A percentile compares a stretch with the other conserved stretches of the same genome.
Conservation (phyloP, 1,140 invertebrate species). For the Drosophila nasuta region DNA sequence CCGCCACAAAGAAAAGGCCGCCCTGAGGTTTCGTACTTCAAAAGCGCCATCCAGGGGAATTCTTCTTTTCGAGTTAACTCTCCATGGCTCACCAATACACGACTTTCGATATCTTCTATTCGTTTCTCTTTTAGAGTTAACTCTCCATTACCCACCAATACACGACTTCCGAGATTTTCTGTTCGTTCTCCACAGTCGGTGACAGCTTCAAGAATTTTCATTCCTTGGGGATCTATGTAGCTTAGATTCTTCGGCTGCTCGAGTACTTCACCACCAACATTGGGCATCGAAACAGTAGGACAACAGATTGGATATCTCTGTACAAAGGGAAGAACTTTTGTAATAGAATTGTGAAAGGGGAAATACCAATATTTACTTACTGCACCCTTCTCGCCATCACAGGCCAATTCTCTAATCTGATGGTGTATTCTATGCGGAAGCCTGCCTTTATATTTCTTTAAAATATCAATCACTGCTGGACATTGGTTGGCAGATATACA, state of each 20-base stretch:
- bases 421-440: conserved; percentile 33
- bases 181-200: conserved; percentile 55
- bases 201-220: conserved; percentile 47
- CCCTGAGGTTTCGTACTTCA: conserved; percentile 79
- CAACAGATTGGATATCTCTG: conserved; percentile 55
- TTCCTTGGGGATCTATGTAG: conserved; percentile 40
- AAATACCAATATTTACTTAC: neutral
- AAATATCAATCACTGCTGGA: conserved; percentile 36
- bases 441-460: conserved; percentile 39
- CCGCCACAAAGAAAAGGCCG: conserved; percentile 82
- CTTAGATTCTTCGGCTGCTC: neutral
- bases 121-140: conserved; percentile 81
- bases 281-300: neutral
- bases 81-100: conserved; percentile 71
- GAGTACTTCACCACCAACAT: neutral
- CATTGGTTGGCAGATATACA: conserved; percentile 52
- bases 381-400: conserved; percentile 1
- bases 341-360: neutral
- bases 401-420: conserved; percentile 48
- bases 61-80: conserved; percentile 82
- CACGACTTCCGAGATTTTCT: neutral
- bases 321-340: neutral
- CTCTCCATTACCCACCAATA: conserved; percentile 74
- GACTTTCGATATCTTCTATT: neutral
- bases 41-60: conserved; percentile 86